Evolutionary conservation across 2,797 vertebrate species (phyloP).

Genomic region (Neopelma chrysocephalum): DNA sequence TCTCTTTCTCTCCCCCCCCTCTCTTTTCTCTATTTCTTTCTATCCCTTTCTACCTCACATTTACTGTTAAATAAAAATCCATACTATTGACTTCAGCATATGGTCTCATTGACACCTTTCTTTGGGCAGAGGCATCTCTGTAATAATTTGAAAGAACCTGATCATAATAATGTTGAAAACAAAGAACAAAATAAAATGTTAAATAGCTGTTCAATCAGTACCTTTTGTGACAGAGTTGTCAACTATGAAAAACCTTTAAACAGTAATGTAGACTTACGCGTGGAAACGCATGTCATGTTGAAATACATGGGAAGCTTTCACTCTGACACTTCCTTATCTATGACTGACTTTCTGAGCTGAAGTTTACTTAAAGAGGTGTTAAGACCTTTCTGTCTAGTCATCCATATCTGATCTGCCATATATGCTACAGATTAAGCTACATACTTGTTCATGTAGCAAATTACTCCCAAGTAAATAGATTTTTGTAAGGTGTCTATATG

Average conservation of each 20-base stretch:
- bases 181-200: neutral
- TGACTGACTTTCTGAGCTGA: neutral
- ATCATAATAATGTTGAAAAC: neutral
- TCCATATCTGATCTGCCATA: neutral
- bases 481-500: neutral
- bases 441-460: neutral
- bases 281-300: neutral
- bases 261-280: neutral
- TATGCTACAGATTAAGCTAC: neutral
- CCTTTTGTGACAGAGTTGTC: neutral
- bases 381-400: neutral
- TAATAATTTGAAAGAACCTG: neutral
- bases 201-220: neutral
- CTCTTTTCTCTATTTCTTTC: neutral
- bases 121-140: neutral
- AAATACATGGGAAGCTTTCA: neutral
- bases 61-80: neutral
- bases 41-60: neutral
- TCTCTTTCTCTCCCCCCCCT: neutral
- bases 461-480: neutral
- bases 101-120: neutral
- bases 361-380: neutral
- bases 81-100: neutral
- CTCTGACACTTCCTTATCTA: neutral
- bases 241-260: neutral